Conservation (phyloP, 2,888 invertebrate genomes). For the Stenchaetothrips biformis region DNA sequence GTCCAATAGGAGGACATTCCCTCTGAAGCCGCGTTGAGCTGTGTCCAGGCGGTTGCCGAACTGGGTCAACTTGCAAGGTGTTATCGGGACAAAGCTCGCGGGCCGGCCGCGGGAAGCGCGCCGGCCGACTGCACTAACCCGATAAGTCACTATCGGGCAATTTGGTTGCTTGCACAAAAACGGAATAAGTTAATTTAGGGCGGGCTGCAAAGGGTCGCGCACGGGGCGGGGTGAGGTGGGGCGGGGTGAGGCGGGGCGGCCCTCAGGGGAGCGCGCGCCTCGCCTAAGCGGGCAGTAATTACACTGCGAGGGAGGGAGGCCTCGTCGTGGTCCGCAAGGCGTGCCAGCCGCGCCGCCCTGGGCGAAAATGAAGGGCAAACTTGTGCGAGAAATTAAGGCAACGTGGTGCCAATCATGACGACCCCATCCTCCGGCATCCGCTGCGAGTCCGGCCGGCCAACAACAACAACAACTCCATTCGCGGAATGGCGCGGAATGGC, state of each 20-base stretch:
- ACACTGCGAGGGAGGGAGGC: not conserved
- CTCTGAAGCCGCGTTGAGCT: too few relatives aligned
- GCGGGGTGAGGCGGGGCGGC: conserved; percentile 27
- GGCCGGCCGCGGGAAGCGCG: not conserved
- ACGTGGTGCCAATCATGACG: conserved; percentile 28
- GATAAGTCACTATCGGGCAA: conserved; percentile 21
- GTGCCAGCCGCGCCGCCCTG: not conserved
- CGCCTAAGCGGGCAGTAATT: conserved; percentile 26
- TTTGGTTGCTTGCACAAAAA: conserved; percentile 23
- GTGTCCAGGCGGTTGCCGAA: too few relatives aligned
- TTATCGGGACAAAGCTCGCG: too few relatives aligned
- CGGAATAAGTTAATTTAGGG: conserved; percentile 19
- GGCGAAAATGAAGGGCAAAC: too few relatives aligned
- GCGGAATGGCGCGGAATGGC: too few relatives aligned
- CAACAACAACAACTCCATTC: too few relatives aligned
- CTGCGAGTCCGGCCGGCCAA: too few relatives aligned
- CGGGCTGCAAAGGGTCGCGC: not conserved
- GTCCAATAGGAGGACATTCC: too few relatives aligned
- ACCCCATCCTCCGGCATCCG: conserved; percentile 13
- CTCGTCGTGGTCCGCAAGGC: not conserved
- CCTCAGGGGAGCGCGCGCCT: conserved; percentile 22
- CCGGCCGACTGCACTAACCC: not conserved
- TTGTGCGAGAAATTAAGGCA: too few relatives aligned
- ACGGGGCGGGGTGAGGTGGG: not conserved
- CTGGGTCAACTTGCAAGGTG: too few relatives aligned